A percentile compares a stretch with the other conserved stretches of the same genome.
Conservation (phyloP, 1,140 invertebrate genomes). For the Calosoma granatense region DNA sequence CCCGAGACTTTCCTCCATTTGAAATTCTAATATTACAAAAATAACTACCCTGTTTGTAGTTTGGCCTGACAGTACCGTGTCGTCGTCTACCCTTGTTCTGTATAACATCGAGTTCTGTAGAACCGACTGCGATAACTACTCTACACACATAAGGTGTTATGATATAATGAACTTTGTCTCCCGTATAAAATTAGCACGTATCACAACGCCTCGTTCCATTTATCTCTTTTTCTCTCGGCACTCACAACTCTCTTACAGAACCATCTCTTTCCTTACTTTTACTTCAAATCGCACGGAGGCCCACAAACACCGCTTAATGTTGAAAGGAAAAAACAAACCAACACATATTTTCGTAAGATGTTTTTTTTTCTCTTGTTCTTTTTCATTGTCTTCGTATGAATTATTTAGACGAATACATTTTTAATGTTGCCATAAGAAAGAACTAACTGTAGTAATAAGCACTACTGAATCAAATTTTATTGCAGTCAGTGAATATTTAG, state of each 20-base stretch:
- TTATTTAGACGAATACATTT: no score
- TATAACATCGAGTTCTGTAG: neutral
- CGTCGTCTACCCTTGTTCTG: neutral
- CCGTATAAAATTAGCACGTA: neutral
- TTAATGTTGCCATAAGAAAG: no score
- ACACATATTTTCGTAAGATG: no score
- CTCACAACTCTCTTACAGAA: neutral
- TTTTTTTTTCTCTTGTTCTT: neutral
- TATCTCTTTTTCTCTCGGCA: neutral
- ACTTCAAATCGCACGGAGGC: neutral
- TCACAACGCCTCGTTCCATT: neutral
- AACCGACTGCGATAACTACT: neutral
- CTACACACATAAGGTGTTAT: neutral
- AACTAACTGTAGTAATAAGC: no score
- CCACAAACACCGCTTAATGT: neutral
- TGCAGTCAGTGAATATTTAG: no score
- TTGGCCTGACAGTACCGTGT: neutral
- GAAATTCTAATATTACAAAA: neutral
- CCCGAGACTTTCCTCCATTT: neutral
- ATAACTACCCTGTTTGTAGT: neutral
- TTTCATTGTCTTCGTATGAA: neutral
- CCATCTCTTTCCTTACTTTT: neutral
- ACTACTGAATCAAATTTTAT: no score
- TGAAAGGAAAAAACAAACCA: neutral
- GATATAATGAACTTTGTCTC: neutral